phyloP scores from a whole-genome alignment of 2,888 invertebrate species.

The Mechanitis mazaeus region DNA sequence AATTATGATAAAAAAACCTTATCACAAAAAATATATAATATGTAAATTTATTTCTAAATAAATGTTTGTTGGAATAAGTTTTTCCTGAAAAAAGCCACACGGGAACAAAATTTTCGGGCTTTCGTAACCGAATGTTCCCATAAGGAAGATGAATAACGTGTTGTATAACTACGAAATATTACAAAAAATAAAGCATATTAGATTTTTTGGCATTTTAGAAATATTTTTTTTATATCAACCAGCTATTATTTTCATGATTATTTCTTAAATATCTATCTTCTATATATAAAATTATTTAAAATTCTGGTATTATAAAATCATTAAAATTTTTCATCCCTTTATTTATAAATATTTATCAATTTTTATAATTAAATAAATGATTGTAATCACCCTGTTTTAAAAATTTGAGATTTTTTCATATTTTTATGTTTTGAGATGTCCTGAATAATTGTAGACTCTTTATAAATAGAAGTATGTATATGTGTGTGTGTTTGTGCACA shows the following conservation, averaged over 20 bases:
- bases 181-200: slow-evolving; percentile 39
- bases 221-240: slow-evolving; percentile 7
- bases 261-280: too few species aligned
- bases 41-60: slow-evolving; percentile 36
- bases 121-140: slow-evolving; percentile 50
- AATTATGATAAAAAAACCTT: slow-evolving; percentile 2
- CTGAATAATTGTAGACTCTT: too few species aligned
- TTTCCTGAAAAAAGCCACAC: slow-evolving; percentile 47
- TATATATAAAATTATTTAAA: too few species aligned
- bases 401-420: too few species aligned
- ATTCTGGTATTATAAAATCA: too few species aligned
- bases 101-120: slow-evolving; percentile 54
- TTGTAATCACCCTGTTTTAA: too few species aligned
- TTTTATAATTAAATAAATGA: too few species aligned
- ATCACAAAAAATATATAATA: slow-evolving; percentile 9
- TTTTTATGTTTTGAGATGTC: too few species aligned
- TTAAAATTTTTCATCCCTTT: too few species aligned
- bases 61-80: slow-evolving; percentile 37
- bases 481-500: too few species aligned
- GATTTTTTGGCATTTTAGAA: slow-evolving; percentile 27
- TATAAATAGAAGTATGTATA: too few species aligned
- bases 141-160: slow-evolving; percentile 56
- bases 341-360: too few species aligned
- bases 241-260: background rate
- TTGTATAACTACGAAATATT: slow-evolving; percentile 43